Base-by-base conservation (phyloP, 1,140 invertebrate species). In the Eufriesea mexicana region DNA sequence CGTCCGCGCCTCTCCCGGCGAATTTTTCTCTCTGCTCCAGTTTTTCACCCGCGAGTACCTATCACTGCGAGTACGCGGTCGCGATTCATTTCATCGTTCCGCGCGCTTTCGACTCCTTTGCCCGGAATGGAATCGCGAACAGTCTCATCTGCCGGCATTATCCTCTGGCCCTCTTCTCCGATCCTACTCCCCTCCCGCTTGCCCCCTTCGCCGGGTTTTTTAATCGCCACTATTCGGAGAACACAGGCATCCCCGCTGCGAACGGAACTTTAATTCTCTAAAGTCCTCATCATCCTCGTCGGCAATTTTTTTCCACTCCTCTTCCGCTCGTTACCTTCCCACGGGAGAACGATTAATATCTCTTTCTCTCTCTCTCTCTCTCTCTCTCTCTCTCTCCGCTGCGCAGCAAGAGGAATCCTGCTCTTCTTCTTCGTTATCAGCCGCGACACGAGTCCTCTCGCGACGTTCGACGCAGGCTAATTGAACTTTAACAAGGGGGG, bases 221-320 rank as follows among this genome's bases (percentile, higher is more conserved):
- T 86, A 86, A 85, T 86, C 79, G 78, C 49, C 61, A 55, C 78
- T 68, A 81, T 70, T 71, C 54, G 51, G 55, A 47, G 71, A 85
- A 85, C 75, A 67, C 79, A 8, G 49, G 35, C 51, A 83, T 68
- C 59, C 62, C 45, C 42, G 20, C 59, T 28, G 35, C 67, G 68
- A 62, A 59, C 59, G 77, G 61, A 79, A 79, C 57, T 79, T 81
- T 73, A 84, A 88, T 82, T 88, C 83, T 76, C 83, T 25, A 88
- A 88, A 88, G 86, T 85, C 86, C 45, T 57, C 57, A 85, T 87
- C 74, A 73, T 87, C 83, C 85, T 78, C 72, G 83, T 84, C 86
- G 78, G 86, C 77, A 85, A 88, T 88, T 89, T 89, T 84, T 85
- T 84, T 76, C 78, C 55, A 4, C 42, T 67, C 71, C 62, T 64